These are phyloP conservation scores for Empidonax alnorum DNA, from an alignment of 2,113 vertebrate genomes.

Conservation along the genomic window DNA sequence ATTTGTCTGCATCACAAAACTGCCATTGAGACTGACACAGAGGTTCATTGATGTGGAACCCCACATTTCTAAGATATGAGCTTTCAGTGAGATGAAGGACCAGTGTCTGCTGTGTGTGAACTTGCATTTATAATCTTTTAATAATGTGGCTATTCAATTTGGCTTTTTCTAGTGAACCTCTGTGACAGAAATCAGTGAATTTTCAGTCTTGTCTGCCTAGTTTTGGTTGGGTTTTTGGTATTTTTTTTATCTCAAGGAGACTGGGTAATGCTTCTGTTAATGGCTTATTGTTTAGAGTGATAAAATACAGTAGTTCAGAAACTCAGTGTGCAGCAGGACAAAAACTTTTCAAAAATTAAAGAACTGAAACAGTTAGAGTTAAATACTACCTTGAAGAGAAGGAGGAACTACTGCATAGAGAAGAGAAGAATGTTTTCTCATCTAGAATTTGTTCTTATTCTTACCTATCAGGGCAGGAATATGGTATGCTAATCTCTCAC, in stretches of 20 bases:
- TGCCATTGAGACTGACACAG: constrained; percentile 54
- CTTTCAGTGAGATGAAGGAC: constrained; percentile 36
- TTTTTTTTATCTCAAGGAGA: background rate
- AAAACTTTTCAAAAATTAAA: constrained; percentile 1
- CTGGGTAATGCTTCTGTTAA: background rate
- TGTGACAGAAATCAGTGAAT: background rate
- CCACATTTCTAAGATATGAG: constrained; percentile 50
- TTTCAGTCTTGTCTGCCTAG: background rate
- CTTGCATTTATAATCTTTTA: constrained; percentile 40
- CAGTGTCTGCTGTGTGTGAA: background rate
- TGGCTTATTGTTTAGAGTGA: background rate
- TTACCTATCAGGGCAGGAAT: background rate
- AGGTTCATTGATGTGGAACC: constrained; percentile 43
- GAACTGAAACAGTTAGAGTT: background rate
- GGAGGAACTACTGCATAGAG: background rate
- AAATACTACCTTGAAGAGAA: background rate
- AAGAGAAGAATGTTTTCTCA: background rate
- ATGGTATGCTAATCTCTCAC: background rate
- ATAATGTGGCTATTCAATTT: constrained; percentile 57
- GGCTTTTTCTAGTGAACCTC: background rate
- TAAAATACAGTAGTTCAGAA: background rate
- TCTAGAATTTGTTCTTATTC: background rate
- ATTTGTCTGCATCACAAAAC: constrained; percentile 65
- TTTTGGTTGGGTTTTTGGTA: background rate
- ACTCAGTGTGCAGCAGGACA: background rate